phyloP scores from a whole-genome alignment of 2,888 invertebrate genomes.

The Leuctra nigra region DNA sequence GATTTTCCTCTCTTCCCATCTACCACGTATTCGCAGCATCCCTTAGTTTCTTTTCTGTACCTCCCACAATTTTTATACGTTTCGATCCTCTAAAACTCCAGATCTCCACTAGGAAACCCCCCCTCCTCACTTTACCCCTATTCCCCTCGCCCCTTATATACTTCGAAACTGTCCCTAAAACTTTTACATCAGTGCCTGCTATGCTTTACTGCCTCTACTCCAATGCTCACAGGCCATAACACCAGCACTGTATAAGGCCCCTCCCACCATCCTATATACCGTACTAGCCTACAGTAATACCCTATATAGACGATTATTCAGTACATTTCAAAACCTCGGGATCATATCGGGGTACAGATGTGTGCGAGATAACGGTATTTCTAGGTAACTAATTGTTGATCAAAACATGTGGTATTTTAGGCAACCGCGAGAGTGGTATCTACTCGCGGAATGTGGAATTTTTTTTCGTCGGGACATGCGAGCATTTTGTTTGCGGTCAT shows the following conservation, averaged over 20 bases:
- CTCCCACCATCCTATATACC: not conserved
- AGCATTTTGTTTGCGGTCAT: constrained; percentile 4
- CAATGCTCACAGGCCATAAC: constrained; percentile 59
- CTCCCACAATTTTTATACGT: constrained; percentile 19
- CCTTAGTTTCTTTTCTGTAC: constrained; percentile 10
- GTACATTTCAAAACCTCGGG: constrained; percentile 14
- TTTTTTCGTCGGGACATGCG: too few species aligned
- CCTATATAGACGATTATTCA: constrained; percentile 17
- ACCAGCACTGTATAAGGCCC: constrained; percentile 35
- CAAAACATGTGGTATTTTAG: not conserved
- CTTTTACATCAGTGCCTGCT: constrained; percentile 35
- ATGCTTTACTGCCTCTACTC: constrained; percentile 59
- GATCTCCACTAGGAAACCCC: constrained; percentile 6
- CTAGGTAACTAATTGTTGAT: constrained; percentile 5
- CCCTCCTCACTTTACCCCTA: not conserved
- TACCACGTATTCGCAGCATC: constrained; percentile 7
- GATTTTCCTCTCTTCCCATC: not conserved
- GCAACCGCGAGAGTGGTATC: not conserved
- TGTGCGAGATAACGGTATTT: constrained; percentile 10
- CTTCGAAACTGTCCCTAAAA: constrained; percentile 29
- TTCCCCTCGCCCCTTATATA: constrained; percentile 20
- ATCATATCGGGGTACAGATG: constrained; percentile 13
- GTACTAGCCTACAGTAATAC: constrained; percentile 9
- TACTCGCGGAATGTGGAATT: too few species aligned
- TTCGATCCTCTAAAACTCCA: constrained; percentile 5